Conservation (phyloP, 2,113 vertebrate species). For the Vidua chalybeata region DNA sequence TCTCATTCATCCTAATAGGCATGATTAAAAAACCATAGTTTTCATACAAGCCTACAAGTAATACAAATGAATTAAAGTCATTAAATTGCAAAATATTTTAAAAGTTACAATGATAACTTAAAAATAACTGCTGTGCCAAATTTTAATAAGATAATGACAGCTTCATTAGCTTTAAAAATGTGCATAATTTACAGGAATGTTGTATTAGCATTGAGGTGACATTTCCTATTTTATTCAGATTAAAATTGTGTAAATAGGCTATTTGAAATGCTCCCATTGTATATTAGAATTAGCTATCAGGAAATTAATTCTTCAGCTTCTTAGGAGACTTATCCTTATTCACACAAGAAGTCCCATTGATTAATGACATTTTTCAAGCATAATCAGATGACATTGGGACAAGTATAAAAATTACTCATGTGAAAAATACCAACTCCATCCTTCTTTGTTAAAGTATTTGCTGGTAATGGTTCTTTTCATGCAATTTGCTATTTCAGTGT, state of each 20-base stretch:
- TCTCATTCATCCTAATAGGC: neutral
- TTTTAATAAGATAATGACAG: slow-evolving; percentile 36
- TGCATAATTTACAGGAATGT: slow-evolving; percentile 25
- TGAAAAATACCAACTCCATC: slow-evolving; percentile 14
- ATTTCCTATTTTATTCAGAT: slow-evolving; percentile 40
- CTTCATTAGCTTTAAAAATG: slow-evolving; percentile 54
- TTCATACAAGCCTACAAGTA: neutral
- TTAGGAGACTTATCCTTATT: neutral
- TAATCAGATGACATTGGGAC: neutral
- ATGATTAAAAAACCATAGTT: neutral
- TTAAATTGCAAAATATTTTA: slow-evolving; percentile 27
- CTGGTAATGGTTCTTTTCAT: neutral
- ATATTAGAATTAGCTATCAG: neutral
- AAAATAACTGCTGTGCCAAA: neutral
- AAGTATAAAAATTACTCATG: neutral
- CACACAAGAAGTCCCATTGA: neutral
- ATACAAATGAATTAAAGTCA: neutral
- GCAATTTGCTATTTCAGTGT: neutral
- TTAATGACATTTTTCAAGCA: neutral
- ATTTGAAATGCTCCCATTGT: slow-evolving; percentile 10
- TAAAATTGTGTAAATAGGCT: slow-evolving; percentile 35
- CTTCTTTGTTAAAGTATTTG: neutral
- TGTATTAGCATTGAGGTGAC: slow-evolving; percentile 16
- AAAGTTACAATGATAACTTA: neutral
- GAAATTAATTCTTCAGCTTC: neutral